A percentile compares a stretch with the other conserved stretches of the same genome.
These are phyloP conservation scores for Falco concolor DNA, from an alignment of 2,797 vertebrate genomes.

Conservation along the genomic window DNA sequence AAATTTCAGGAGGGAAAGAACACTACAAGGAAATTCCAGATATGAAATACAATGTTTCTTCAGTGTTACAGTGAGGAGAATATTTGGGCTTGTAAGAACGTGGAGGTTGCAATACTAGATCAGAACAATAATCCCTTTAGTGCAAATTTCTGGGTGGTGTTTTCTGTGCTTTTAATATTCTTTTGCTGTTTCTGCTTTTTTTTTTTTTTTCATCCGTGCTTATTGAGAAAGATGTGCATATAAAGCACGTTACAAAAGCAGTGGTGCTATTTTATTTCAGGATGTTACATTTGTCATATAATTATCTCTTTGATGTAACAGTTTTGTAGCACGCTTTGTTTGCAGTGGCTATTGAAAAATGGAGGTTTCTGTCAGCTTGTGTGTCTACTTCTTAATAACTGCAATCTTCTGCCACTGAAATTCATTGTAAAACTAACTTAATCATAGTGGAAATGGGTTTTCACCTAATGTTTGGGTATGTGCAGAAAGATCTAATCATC, in stretches of 20 bases:
- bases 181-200: background rate
- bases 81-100: background rate
- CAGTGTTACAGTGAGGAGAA: background rate
- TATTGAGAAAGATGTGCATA: background rate
- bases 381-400: background rate
- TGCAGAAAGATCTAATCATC: background rate
- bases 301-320: background rate
- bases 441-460: background rate
- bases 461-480: background rate
- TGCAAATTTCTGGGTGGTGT: background rate
- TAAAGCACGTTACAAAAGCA: background rate
- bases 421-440: background rate
- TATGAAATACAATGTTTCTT: background rate
- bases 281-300: background rate
- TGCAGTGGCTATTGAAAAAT: background rate
- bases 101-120: background rate
- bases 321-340: background rate
- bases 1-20: constrained; percentile 1
- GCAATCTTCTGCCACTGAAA: background rate
- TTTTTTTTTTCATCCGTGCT: background rate
- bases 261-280: background rate
- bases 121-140: background rate
- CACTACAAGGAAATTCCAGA: background rate
- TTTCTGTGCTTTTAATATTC: background rate
- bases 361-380: background rate